A percentile compares a stretch with the other conserved stretches of the same genome.
Conservation (phyloP, 2,888 invertebrate species). For the Andrena haemorrhoa region DNA sequence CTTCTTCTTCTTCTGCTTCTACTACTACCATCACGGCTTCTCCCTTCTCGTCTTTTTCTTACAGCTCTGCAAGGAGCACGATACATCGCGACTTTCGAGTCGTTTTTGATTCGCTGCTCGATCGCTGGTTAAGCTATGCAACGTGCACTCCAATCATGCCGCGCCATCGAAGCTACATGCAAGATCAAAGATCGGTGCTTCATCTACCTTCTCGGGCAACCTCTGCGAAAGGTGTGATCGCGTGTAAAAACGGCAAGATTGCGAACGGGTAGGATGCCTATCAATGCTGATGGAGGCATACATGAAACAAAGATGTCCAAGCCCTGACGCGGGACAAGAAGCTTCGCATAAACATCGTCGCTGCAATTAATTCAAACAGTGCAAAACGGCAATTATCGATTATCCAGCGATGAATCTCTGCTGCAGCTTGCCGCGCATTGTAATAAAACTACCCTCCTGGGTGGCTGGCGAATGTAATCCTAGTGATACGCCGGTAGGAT, state of each 20-base stretch:
- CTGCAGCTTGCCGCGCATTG: constrained; percentile 11
- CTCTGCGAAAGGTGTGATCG: neutral
- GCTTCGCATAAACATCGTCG: constrained; percentile 18
- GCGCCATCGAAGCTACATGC: constrained; percentile 46
- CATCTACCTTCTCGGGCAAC: constrained; percentile 6
- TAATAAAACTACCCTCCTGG: constrained; percentile 30
- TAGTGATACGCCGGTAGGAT: constrained; percentile 7
- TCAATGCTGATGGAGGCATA: neutral
- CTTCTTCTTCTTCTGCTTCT: constrained; percentile 49
- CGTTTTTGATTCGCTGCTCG: constrained; percentile 46
- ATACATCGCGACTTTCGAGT: constrained; percentile 57
- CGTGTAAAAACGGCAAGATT: neutral
- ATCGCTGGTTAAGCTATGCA: constrained; percentile 64
- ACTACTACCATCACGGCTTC: constrained; percentile 1
- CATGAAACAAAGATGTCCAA: constrained; percentile 15
- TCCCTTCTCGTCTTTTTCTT: constrained; percentile 6
- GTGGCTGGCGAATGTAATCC: constrained; percentile 7
- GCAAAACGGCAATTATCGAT: constrained; percentile 51
- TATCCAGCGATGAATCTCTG: constrained; percentile 53
- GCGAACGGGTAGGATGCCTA: neutral
- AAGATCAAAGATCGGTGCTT: constrained; percentile 57
- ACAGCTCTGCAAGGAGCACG: constrained; percentile 39
- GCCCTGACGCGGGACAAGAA: neutral
- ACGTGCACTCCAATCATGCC: constrained; percentile 76
- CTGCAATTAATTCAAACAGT: constrained; percentile 41